Evolutionary conservation across 1,140 invertebrate genomes (phyloP).

Genomic region (Ostrea denselamellosa): DNA sequence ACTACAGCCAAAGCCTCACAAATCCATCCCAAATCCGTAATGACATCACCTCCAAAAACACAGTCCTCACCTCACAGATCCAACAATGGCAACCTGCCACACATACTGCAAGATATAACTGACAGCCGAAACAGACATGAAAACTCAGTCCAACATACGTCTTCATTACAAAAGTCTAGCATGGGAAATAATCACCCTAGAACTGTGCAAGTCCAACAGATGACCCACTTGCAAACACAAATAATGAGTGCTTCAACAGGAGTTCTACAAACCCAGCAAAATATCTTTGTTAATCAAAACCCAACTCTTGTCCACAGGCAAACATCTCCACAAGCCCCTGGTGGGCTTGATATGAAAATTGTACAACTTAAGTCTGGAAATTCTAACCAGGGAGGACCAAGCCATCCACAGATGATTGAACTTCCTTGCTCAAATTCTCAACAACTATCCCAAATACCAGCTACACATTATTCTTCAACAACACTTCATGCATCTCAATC

Average conservation of each 20-base stretch:
- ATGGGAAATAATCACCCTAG: not conserved
- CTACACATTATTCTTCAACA: not conserved
- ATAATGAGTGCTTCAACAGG: not conserved
- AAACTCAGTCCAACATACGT: not conserved
- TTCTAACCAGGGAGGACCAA: not conserved
- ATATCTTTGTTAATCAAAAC: not conserved
- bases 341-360: not conserved
- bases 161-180: not conserved
- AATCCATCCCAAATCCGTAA: not conserved
- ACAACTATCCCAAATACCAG: not conserved
- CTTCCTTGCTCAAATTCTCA: not conserved
- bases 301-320: not conserved
- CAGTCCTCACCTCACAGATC: not conserved
- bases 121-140: not conserved
- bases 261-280: not conserved
- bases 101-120: not conserved
- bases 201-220: not conserved
- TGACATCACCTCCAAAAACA: not conserved
- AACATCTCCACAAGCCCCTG: not conserved
- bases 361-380: not conserved
- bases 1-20: not conserved
- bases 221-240: not conserved
- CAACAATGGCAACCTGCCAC: conserved; percentile 15
- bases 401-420: not conserved
- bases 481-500: not conserved